phyloP scores from a whole-genome alignment of 2,113 vertebrate genomes.

The Sigmodon hispidus region DNA sequence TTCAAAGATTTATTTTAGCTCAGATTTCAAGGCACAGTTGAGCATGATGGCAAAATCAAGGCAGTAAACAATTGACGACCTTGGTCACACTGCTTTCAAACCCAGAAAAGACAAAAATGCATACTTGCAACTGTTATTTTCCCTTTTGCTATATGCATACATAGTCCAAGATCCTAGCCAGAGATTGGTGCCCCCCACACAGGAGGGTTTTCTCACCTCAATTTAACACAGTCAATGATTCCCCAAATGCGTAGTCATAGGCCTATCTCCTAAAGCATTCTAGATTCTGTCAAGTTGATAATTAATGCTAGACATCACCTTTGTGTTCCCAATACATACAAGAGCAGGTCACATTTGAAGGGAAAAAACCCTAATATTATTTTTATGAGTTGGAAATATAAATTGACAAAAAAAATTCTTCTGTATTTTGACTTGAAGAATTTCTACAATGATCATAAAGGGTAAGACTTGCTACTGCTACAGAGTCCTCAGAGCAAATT shows the following conservation, averaged over 20 bases:
- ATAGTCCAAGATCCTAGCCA: too few relatives aligned
- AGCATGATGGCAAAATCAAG: neutral
- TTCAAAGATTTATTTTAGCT: neutral
- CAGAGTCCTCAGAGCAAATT: neutral
- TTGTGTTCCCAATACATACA: neutral
- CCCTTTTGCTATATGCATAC: too few relatives aligned
- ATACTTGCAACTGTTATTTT: neutral
- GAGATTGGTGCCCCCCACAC: too few relatives aligned
- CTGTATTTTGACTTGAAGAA: slow-evolving; percentile 5
- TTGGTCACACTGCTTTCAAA: neutral
- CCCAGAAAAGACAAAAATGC: neutral
- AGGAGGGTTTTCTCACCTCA: too few relatives aligned
- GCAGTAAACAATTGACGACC: neutral
- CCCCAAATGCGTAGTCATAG: neutral
- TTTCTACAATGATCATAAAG: neutral
- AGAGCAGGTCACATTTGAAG: neutral
- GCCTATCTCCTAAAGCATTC: neutral
- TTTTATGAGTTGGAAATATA: neutral
- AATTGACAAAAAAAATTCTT: neutral
- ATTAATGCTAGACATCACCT: neutral
- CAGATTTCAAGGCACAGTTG: neutral
- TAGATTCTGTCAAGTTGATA: neutral
- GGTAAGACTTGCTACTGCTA: neutral
- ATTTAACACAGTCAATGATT: neutral
- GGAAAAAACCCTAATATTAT: neutral